phyloP scores from a whole-genome alignment of 1,140 invertebrate species.

The Drosophila navojoa region DNA sequence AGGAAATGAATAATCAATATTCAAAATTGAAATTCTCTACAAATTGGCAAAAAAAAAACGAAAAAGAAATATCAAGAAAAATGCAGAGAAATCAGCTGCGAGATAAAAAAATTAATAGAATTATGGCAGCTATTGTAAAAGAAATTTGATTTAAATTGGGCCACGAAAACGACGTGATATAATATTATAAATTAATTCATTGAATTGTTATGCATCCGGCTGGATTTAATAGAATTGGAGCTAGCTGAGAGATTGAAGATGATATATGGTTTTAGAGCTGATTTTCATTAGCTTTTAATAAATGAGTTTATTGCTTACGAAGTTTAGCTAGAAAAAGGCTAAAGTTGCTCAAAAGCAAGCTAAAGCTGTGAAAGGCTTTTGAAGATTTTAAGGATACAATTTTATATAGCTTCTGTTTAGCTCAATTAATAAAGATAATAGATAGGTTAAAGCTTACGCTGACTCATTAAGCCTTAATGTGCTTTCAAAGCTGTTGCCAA shows the following conservation, averaged over 20 bases:
- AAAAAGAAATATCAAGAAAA: conserved; percentile 18
- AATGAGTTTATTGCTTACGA: not conserved
- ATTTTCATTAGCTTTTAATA: no score
- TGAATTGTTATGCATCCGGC: not conserved
- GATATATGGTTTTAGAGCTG: no score
- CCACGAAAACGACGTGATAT: not conserved
- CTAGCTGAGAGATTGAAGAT: not conserved
- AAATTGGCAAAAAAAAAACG: conserved; percentile 53
- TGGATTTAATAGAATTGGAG: not conserved
- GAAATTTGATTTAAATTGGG: not conserved
- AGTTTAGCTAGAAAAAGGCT: no score
- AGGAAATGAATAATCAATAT: conserved; percentile 79
- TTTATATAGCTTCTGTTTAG: no score
- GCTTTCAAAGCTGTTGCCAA: not conserved
- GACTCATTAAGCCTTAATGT: not conserved
- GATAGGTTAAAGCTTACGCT: no score
- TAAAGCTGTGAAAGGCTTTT: no score
- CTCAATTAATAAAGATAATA: no score
- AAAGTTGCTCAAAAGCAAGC: no score
- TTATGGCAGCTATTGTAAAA: no score
- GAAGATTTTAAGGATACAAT: no score
- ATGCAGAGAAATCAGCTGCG: conserved; percentile 17
- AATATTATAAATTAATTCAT: not conserved
- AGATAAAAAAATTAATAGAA: no score
- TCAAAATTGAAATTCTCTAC: conserved; percentile 77